Conservation (phyloP, 2,888 invertebrate genomes). For the Lathronympha strigana region DNA sequence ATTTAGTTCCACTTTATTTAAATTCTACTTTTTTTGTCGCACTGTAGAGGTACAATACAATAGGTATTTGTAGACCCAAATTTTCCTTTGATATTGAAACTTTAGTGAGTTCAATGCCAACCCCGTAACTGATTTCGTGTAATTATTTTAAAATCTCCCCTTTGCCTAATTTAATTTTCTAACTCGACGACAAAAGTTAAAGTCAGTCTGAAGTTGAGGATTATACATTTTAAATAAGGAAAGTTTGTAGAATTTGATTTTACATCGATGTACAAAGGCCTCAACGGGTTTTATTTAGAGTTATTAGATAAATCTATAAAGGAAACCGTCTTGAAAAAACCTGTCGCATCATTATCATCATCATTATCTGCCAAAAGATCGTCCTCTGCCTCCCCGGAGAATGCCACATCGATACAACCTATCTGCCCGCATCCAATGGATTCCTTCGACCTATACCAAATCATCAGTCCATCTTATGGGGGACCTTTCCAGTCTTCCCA, state of each 20-base stretch:
- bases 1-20: too few relatives aligned
- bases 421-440: too few relatives aligned
- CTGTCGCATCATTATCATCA: too few relatives aligned
- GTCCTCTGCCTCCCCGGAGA: too few relatives aligned
- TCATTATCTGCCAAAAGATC: too few relatives aligned
- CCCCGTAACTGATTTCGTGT: slow-evolving; percentile 23
- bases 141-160: slow-evolving; percentile 41
- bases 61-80: not conserved
- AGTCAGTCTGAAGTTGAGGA: slow-evolving; percentile 36
- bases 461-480: too few relatives aligned
- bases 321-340: too few relatives aligned
- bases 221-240: slow-evolving; percentile 33
- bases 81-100: slow-evolving; percentile 18
- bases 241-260: slow-evolving; percentile 21
- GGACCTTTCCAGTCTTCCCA: too few relatives aligned
- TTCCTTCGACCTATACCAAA: too few relatives aligned
- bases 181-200: slow-evolving; percentile 38
- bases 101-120: slow-evolving; percentile 18
- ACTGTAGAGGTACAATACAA: not conserved
- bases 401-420: too few relatives aligned
- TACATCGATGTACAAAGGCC: slow-evolving; percentile 15
- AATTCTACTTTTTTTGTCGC: too few relatives aligned
- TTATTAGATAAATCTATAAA: not conserved
- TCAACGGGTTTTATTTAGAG: not conserved
- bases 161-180: slow-evolving; percentile 28